Percentiles rank a stretch among this genome's conserved stretches.
phyloP scores from a whole-genome alignment of 1,140 invertebrate species.

The Brachionus paranguensis region DNA sequence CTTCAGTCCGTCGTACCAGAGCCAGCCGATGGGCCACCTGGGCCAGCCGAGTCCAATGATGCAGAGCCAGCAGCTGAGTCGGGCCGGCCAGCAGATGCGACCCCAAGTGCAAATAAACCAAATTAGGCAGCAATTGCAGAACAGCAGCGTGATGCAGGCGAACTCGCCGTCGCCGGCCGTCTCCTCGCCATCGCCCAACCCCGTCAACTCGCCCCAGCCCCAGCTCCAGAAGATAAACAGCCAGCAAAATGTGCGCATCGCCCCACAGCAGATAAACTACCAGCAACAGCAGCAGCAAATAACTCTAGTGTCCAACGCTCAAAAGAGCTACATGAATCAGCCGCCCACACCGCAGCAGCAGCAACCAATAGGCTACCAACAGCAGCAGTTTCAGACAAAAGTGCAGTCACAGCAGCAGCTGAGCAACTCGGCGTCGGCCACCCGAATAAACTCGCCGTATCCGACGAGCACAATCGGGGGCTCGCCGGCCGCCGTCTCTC shows the following conservation, averaged over 20 bases:
- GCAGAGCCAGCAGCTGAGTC: neutral
- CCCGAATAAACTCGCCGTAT: neutral
- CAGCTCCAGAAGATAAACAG: neutral
- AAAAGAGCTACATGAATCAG: neutral
- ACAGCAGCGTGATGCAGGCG: neutral
- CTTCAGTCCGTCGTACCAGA: constrained; percentile 7
- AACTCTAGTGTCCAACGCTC: neutral
- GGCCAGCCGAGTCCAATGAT: neutral
- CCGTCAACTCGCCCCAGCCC: neutral
- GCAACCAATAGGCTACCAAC: neutral
- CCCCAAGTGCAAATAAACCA: constrained; percentile 2
- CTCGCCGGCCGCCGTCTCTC: neutral
- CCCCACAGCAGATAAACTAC: neutral
- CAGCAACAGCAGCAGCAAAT: neutral
- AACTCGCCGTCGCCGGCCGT: neutral
- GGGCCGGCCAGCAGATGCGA: neutral
- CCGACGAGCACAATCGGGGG: neutral
- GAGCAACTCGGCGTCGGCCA: neutral
- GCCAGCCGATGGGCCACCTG: neutral
- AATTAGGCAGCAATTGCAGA: constrained; percentile 19
- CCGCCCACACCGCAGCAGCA: neutral
- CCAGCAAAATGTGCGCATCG: constrained; percentile 9
- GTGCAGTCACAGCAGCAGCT: neutral
- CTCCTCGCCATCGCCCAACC: neutral
- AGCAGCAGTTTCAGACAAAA: neutral